Conservation (phyloP, 2,113 vertebrate species). For the Eudyptes chrysolophus region DNA sequence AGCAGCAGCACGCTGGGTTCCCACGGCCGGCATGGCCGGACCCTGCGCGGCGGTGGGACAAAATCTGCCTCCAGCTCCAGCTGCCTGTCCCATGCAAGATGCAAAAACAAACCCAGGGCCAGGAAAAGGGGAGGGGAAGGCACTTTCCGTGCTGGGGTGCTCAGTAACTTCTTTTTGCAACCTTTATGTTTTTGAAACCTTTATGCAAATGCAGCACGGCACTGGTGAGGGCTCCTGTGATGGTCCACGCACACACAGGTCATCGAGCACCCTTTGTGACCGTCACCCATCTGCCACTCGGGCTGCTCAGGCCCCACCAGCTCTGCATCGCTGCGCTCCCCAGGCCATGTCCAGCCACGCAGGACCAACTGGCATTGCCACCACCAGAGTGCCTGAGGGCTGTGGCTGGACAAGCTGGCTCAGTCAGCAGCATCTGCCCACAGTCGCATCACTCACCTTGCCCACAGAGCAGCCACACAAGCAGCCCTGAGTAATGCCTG, state of each 20-base stretch:
- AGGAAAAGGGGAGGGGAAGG: neutral
- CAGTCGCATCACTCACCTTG: neutral
- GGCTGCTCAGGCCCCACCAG: neutral
- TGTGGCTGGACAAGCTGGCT: neutral
- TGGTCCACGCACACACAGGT: accelerated
- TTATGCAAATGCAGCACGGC: neutral
- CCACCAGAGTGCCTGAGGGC: accelerated
- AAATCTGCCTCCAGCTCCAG: neutral
- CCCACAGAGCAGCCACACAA: neutral
- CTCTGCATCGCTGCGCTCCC: neutral
- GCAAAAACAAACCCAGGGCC: neutral
- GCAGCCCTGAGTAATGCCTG: neutral
- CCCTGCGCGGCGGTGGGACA: accelerated
- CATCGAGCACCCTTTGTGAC: neutral
- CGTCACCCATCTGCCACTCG: accelerated
- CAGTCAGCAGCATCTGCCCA: neutral
- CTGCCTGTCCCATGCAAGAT: neutral
- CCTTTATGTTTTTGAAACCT: neutral
- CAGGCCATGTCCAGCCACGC: accelerated
- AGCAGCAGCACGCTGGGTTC: neutral
- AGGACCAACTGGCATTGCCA: neutral
- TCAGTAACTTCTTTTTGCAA: neutral
- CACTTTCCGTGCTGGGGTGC: neutral
- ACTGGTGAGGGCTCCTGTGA: neutral
- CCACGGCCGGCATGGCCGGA: neutral